A percentile compares a stretch with the other conserved stretches of the same genome.
phyloP scores from a whole-genome alignment of 2,797 vertebrate species.

The Sphenopsis melanotis region DNA sequence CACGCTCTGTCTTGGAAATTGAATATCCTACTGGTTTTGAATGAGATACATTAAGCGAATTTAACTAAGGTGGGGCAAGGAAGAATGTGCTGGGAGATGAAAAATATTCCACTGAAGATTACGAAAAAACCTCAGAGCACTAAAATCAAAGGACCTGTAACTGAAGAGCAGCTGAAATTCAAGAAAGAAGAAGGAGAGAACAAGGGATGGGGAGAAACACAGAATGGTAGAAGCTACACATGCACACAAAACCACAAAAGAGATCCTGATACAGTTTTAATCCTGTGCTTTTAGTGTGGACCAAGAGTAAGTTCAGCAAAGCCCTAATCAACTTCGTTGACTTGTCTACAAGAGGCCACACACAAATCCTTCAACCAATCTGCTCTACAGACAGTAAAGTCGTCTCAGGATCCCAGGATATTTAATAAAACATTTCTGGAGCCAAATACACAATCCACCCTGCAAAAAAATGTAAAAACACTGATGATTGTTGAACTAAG shows the following conservation, averaged over 20 bases:
- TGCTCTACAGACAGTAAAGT: slow-evolving; percentile 1
- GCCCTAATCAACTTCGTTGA: background rate
- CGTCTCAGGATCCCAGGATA: slow-evolving; percentile 1
- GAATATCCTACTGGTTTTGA: background rate
- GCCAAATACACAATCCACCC: slow-evolving; percentile 12
- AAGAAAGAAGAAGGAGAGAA: background rate
- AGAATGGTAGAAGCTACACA: background rate
- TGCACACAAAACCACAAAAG: background rate
- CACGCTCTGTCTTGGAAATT: background rate
- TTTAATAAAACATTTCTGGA: slow-evolving; percentile 36
- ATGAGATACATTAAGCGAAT: background rate
- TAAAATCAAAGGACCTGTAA: background rate
- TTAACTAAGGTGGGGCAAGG: background rate
- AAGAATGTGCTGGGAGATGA: background rate
- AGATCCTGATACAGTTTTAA: background rate
- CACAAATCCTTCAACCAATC: background rate
- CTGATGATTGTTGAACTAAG: background rate
- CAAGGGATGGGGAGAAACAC: background rate
- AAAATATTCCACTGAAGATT: background rate
- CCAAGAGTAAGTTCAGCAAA: background rate
- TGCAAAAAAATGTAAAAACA: slow-evolving; percentile 29
- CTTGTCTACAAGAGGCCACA: background rate
- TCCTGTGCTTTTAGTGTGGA: background rate
- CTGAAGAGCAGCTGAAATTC: background rate
- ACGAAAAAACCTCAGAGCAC: background rate